Evolutionary conservation across 64 coral and sea anemone genomes (phyloP), one percentile per base, ranked within the genome.

Genomic region (Pocillopora verrucosa): DNA sequence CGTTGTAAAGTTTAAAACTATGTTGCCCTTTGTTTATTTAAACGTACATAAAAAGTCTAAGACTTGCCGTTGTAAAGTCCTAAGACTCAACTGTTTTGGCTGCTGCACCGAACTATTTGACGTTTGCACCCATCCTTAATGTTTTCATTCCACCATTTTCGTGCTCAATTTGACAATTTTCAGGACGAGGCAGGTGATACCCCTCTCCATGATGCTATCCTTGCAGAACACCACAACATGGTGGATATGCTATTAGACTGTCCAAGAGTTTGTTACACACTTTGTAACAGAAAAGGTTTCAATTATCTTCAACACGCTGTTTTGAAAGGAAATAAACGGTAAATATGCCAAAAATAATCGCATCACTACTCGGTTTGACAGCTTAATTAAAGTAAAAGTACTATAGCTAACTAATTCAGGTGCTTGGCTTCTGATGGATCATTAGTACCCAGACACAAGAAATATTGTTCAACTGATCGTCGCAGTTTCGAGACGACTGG

Each of bases 321-420:
- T 11, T 73, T 88, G 5, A 87, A 76, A 82, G 91, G 91, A 67
- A 92, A 92, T 35, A 78, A 76, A 25, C 62, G 59, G 91, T 92
- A 87, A 61, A 84, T 80, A 11, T 17, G 19, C 2, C 10, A 83
- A 20, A 1, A 34, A 17, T 82, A 30, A 1, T 59, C 24, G 26
- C 17, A 37, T 16, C 57, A 22, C 34, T 81, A 10, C 14, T 20
- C 9, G 1, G 30, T 0, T 9, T 60, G 17, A 81, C 11, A 15
- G 17, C 57, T 16, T 58, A 34, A 80, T 14, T n/a, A n/a, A 36
- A 79, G 58, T 0, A 51, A 4, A 7, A 7, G 41, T 51, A 4
- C 41, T 4, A 51, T 1, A 51, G 41, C 41, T 7, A 51, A 51
- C 41, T 51, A 7, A 51, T 51, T 45, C 3, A 51, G 41, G 41